phyloP scores from a whole-genome alignment of 1,140 invertebrate species.

The Papilio polytes region DNA sequence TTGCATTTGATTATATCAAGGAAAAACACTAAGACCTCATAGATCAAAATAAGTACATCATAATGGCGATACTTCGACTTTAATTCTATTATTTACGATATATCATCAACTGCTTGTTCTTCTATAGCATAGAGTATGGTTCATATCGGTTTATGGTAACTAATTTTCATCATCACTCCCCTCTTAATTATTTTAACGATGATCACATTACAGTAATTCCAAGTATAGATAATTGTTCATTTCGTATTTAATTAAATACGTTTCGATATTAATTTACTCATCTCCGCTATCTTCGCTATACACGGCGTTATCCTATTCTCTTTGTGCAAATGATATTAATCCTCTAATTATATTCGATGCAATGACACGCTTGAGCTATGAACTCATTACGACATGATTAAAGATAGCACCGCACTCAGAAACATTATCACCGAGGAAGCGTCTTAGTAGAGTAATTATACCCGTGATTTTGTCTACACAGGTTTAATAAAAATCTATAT shows the following conservation, averaged over 20 bases:
- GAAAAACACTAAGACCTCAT: too few species aligned
- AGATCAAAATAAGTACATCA: too few species aligned
- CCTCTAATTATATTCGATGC: neutral
- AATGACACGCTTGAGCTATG: neutral
- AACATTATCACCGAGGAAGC: neutral
- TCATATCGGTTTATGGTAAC: too few species aligned
- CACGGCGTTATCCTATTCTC: neutral
- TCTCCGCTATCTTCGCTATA: neutral
- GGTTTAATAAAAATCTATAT: too few species aligned
- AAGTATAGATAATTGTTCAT: neutral
- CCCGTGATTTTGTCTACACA: too few species aligned
- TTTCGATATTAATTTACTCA: conserved; percentile 2
- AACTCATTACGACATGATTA: neutral
- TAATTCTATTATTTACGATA: too few species aligned
- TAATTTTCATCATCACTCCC: too few species aligned
- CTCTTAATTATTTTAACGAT: too few species aligned
- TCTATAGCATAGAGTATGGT: too few species aligned
- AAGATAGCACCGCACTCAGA: neutral
- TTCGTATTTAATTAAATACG: neutral
- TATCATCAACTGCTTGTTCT: too few species aligned
- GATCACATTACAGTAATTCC: neutral
- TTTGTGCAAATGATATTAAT: neutral
- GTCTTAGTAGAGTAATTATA: neutral
- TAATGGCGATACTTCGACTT: too few species aligned
- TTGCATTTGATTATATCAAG: too few species aligned